Conservation (phyloP, 1,140 invertebrate genomes). For the Rhagoletis pomonella region DNA sequence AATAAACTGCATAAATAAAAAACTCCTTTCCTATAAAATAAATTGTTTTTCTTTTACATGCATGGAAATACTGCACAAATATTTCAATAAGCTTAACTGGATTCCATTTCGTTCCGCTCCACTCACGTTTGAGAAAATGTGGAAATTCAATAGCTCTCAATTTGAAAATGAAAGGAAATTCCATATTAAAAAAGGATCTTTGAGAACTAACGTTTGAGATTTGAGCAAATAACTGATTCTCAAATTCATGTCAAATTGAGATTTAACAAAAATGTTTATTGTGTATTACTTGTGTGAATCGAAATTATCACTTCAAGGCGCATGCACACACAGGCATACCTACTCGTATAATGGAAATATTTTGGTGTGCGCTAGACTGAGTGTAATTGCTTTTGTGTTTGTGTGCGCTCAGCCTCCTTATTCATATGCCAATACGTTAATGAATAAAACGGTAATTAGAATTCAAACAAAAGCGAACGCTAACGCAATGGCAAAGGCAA, state of each 20-base stretch:
- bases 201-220: too few species aligned
- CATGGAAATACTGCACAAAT: too few species aligned
- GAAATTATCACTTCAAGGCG: constrained; percentile 10
- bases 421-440: constrained; percentile 33
- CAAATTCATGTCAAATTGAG: neutral
- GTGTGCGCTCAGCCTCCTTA: neutral
- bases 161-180: too few species aligned
- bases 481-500: neutral
- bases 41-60: too few species aligned
- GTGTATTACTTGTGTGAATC: neutral
- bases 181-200: too few species aligned
- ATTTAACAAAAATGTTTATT: too few species aligned
- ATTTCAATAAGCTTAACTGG: too few species aligned
- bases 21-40: too few species aligned
- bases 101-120: neutral
- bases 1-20: too few species aligned
- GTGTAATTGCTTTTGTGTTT: neutral
- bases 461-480: constrained; percentile 31
- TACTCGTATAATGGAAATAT: neutral
- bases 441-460: constrained; percentile 43
- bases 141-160: too few species aligned
- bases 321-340: neutral
- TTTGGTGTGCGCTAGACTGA: neutral
- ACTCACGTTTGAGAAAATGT: too few species aligned
- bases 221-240: too few species aligned